phyloP scores from a whole-genome alignment of 1,140 invertebrate genomes.

The Ganaspis sp. region DNA sequence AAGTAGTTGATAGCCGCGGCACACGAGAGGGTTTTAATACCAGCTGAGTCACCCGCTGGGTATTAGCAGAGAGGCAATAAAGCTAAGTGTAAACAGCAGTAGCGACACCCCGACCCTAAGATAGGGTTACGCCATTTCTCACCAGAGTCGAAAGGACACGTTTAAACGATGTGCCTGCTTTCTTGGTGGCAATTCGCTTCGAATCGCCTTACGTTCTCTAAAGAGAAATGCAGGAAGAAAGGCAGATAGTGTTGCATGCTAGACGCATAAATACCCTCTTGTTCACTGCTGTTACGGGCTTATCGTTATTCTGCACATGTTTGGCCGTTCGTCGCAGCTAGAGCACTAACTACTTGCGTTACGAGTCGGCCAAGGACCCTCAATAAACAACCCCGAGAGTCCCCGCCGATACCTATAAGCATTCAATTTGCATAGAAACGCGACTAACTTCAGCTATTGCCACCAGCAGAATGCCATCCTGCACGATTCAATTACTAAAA shows the following conservation, averaged over 20 bases:
- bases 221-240: conserved; percentile 53
- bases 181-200: conserved; percentile 37
- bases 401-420: conserved; percentile 61
- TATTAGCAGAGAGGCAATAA: conserved; percentile 67
- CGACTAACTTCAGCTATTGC: conserved; percentile 68
- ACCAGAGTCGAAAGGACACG: conserved; percentile 34
- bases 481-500: conserved; percentile 63
- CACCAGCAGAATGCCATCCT: conserved; percentile 51
- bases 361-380: conserved; percentile 63
- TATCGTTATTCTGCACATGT: conserved; percentile 71
- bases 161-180: conserved; percentile 30
- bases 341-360: conserved; percentile 67
- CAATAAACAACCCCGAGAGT: conserved; percentile 41
- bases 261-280: conserved; percentile 62
- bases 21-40: conserved; percentile 65
- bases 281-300: conserved; percentile 64
- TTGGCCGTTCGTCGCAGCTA: conserved; percentile 66
- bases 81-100: conserved; percentile 66
- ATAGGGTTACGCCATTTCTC: conserved; percentile 53
- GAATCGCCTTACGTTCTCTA: conserved; percentile 50
- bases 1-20: conserved; percentile 63
- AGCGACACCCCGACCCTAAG: conserved; percentile 46
- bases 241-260: conserved; percentile 49
- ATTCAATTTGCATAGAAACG: conserved; percentile 70
- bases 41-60: conserved; percentile 60